Evolutionary conservation across 1,140 invertebrate genomes (phyloP).

Genomic region (Theocolax elegans): DNA sequence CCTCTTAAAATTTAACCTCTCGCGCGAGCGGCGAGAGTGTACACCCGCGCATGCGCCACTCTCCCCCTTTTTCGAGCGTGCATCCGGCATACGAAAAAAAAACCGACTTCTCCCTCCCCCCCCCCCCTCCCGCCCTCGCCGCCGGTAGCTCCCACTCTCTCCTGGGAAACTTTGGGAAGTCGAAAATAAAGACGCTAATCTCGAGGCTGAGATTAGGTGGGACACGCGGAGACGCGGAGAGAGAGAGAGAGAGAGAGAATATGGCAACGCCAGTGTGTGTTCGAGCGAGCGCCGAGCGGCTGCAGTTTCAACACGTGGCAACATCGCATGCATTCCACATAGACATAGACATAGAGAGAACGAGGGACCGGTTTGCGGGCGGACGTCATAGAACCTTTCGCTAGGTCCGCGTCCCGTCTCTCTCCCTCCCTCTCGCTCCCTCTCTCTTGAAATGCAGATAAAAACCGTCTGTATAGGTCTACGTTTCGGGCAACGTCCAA

Average conservation of each 20-base stretch:
- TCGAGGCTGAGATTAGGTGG: constrained; percentile 30
- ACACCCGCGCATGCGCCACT: too few relatives aligned
- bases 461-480: too few relatives aligned
- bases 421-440: too few relatives aligned
- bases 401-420: not conserved
- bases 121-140: too few relatives aligned
- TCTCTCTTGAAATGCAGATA: too few relatives aligned
- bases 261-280: constrained; percentile 13
- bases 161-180: constrained; percentile 23
- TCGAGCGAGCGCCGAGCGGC: not conserved
- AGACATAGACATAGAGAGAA: constrained; percentile 46
- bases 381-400: too few relatives aligned
- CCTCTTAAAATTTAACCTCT: constrained; percentile 7
- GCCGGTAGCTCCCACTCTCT: constrained; percentile 1
- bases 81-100: not conserved
- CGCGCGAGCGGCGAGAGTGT: not conserved
- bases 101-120: too few relatives aligned
- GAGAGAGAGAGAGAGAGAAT: constrained; percentile 18
- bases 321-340: constrained; percentile 55
- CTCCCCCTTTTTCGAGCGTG: constrained; percentile 14
- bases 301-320: constrained; percentile 61
- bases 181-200: constrained; percentile 42
- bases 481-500: too few relatives aligned
- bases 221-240: not conserved
- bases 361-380: constrained; percentile 22